Evolutionary conservation across 2,113 vertebrate genomes (phyloP), one percentile per base, ranked within the genome.

Genomic region (Globicephala melas): DNA sequence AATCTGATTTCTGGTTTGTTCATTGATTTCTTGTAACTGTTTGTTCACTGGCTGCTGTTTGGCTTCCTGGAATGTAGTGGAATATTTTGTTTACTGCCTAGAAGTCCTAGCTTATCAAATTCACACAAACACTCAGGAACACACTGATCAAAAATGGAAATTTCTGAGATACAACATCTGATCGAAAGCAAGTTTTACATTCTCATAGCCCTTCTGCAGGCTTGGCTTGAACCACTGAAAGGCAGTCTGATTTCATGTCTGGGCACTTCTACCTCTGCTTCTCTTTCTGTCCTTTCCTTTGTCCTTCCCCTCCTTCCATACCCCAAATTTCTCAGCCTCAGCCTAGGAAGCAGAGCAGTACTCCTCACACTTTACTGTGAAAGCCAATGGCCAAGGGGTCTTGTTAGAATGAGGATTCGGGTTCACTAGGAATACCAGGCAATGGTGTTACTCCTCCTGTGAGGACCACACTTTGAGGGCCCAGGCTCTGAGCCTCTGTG

Each of bases 31-130:
- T 89, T 38, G 81, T 38, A 67, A 2, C 28, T 17, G 28, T 41
- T 71, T 77, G 41, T 23, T 79, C 6, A 25, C 82, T 93, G n/a
- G 6, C 23, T 92, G 15, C 55, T 60, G 28, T 80, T 73, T 87
- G 70, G 53, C 74, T 96, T 96, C 71, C 26, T 71, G 41, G 44
- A 95, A 91, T 36, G 53, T 83, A 87, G 47, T 8, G 9, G 63
- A 76, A n/a, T 85, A 96, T 88, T 84, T 95, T 83, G 60, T 77
- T 92, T 55, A 26, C 53, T 94, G 63, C 47, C 84, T 84, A 73
- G 76, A 95, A 92, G 87, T 63, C 50, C 36, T 62, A 94, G 82
- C 13, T 81, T 87, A 53, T 95, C 26, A 26, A 91, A 79, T 80
- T 93, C 26, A 50, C 65, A 44, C 50, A 76, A 76, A 93, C 41